Evolutionary conservation across 1,140 invertebrate genomes (phyloP).

Genomic region (Leptopilina clavipes): DNA sequence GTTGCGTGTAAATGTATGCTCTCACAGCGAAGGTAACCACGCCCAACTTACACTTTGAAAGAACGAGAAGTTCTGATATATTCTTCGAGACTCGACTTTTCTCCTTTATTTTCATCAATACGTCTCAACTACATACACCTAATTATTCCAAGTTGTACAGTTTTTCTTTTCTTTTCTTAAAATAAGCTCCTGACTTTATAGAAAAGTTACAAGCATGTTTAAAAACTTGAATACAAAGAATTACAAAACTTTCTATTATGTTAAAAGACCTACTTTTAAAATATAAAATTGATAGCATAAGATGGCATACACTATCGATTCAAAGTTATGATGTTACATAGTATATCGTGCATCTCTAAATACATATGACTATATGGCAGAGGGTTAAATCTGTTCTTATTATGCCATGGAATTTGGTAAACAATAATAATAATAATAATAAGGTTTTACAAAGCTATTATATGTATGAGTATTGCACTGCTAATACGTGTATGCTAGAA

Average conservation of each 20-base stretch:
- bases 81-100: conserved; percentile 52
- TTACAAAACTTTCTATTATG: neutral
- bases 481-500: too few species aligned
- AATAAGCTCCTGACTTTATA: neutral
- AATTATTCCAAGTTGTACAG: neutral
- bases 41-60: conserved; percentile 49
- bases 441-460: too few species aligned
- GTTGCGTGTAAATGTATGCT: conserved; percentile 33
- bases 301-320: neutral
- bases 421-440: too few species aligned
- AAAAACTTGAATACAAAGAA: neutral
- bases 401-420: too few species aligned
- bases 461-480: too few species aligned
- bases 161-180: neutral
- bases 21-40: conserved; percentile 57
- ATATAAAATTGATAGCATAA: conserved; percentile 1
- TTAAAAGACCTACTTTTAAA: neutral
- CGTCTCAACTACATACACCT: conserved; percentile 51
- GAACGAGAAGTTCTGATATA: conserved; percentile 37
- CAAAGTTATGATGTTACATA: too few species aligned
- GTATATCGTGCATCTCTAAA: too few species aligned
- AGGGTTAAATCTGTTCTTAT: too few species aligned
- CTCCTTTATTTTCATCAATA: conserved; percentile 45
- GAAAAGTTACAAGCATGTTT: too few species aligned
- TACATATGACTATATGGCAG: too few species aligned